Percentiles rank a stretch among this genome's conserved stretches.
These are phyloP conservation scores for Chironomus tentans DNA, from an alignment of 2,888 invertebrate species.

Conservation along the genomic window DNA sequence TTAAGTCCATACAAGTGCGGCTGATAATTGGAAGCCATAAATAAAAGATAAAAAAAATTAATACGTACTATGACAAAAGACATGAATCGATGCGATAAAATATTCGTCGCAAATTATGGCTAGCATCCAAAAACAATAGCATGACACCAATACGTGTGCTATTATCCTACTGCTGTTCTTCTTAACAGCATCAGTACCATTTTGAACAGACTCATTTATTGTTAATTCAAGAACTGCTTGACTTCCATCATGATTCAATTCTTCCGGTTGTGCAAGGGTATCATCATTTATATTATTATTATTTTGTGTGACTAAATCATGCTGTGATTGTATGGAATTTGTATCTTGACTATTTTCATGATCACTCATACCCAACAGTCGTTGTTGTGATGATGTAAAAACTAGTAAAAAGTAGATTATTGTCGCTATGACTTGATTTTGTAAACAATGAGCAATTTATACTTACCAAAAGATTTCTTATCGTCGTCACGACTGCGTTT, in stretches of 20 bases:
- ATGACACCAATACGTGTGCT: slow-evolving; percentile 28
- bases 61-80: slow-evolving; percentile 67
- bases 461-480: neutral
- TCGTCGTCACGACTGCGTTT: no score
- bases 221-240: neutral
- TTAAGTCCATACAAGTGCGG: no score
- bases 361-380: neutral
- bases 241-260: neutral
- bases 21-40: neutral
- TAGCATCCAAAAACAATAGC: slow-evolving; percentile 71
- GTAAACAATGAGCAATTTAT: neutral
- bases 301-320: neutral
- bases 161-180: no score
- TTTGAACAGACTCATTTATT: neutral
- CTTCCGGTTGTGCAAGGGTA: neutral
- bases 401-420: neutral
- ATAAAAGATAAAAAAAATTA: neutral
- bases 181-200: no score
- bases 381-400: neutral
- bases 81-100: slow-evolving; percentile 78
- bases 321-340: neutral
- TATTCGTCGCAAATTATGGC: slow-evolving; percentile 79
- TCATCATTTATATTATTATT: neutral
- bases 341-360: neutral
- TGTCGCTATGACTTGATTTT: no score